Percentiles rank a stretch among this genome's conserved stretches.
phyloP scores from a whole-genome alignment of 2,888 invertebrate genomes.

The Athalia rosae region DNA sequence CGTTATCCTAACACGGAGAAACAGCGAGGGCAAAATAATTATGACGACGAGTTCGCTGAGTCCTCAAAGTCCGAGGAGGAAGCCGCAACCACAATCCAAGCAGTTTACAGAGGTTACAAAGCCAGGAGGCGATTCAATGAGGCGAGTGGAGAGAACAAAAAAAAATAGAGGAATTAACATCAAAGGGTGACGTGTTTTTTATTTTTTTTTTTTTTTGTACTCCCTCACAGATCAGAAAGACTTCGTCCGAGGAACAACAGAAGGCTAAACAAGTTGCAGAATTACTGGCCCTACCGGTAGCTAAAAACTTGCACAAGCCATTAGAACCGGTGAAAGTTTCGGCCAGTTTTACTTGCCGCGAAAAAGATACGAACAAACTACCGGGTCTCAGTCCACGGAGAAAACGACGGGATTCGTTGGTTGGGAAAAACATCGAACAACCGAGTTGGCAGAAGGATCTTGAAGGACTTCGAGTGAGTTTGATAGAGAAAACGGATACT shows the following conservation, averaged over 20 bases:
- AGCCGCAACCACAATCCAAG: conserved; percentile 70
- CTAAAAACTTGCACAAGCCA: conserved; percentile 52
- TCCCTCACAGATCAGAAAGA: conserved; percentile 56
- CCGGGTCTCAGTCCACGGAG: conserved; percentile 50
- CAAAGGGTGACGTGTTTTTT: no score
- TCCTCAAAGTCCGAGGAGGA: conserved; percentile 65
- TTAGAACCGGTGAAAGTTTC: conserved; percentile 58
- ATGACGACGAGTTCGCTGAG: conserved; percentile 50
- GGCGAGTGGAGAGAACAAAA: conserved; percentile 55
- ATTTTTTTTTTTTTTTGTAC: background rate
- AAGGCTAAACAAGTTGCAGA: conserved; percentile 61
- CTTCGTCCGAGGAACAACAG: conserved; percentile 55
- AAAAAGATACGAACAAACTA: conserved; percentile 50
- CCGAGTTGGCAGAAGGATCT: conserved; percentile 50
- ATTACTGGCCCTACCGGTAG: conserved; percentile 54
- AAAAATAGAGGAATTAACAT: conserved; percentile 13
- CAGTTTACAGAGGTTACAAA: conserved; percentile 68
- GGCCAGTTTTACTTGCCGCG: conserved; percentile 50
- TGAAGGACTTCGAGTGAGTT: conserved; percentile 51
- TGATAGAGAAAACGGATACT: background rate
- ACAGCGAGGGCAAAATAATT: conserved; percentile 46
- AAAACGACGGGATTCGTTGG: conserved; percentile 45
- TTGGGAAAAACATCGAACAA: conserved; percentile 31
- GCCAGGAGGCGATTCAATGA: conserved; percentile 60
- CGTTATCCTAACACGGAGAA: conserved; percentile 40